Evolutionary conservation across 2,888 invertebrate genomes (phyloP).

Genomic region (Callosobruchus maculatus): DNA sequence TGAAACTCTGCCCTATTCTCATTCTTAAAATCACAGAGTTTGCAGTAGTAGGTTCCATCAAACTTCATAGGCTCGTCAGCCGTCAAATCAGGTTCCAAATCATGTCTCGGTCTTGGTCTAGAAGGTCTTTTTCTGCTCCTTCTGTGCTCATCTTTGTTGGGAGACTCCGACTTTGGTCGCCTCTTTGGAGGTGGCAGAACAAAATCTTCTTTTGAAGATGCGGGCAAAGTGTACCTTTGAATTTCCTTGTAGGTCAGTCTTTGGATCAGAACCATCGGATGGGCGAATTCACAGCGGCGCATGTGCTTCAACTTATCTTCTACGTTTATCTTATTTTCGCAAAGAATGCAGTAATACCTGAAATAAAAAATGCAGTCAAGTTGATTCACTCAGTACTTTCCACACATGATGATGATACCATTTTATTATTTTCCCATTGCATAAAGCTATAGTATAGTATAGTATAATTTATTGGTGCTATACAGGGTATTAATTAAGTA

Average conservation of each 20-base stretch:
- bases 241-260: neutral
- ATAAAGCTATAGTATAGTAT: too few species aligned
- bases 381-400: too few species aligned
- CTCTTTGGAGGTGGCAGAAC: conserved; percentile 2
- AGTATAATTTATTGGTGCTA: too few species aligned
- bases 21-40: conserved; percentile 46
- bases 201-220: conserved; percentile 7
- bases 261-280: conserved; percentile 29
- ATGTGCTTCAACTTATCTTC: conserved; percentile 27
- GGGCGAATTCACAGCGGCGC: conserved; percentile 33
- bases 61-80: conserved; percentile 38
- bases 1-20: conserved; percentile 47
- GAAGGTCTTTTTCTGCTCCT: conserved; percentile 27
- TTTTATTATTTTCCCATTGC: too few species aligned
- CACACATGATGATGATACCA: too few species aligned
- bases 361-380: conserved; percentile 2
- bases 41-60: conserved; percentile 47
- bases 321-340: conserved; percentile 29
- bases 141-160: conserved; percentile 19
- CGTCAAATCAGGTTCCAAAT: conserved; percentile 26
- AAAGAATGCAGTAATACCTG: conserved; percentile 34
- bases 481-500: too few species aligned
- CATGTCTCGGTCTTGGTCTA: conserved; percentile 2
- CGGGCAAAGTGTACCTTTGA: conserved; percentile 1
- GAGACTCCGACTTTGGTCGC: neutral